Percentiles rank a stretch among this genome's conserved stretches.
Conservation (phyloP, 2,888 invertebrate species). For the Helleia helle region DNA sequence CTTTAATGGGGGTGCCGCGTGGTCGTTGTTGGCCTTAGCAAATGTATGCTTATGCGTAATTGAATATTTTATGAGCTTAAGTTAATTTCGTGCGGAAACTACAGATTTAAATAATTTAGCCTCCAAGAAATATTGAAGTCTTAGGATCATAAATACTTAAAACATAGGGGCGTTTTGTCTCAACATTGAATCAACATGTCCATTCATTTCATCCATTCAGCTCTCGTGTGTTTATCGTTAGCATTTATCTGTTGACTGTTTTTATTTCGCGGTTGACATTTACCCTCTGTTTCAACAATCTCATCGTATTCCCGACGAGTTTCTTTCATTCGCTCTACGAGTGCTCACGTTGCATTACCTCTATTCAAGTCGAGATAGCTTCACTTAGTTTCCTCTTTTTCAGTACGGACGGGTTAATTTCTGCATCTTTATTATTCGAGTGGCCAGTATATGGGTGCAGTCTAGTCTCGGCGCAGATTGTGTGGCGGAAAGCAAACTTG, state of each 20-base stretch:
- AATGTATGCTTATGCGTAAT: constrained; percentile 74
- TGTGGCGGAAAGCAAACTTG: constrained; percentile 72
- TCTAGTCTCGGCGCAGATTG: constrained; percentile 66
- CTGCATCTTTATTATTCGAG: constrained; percentile 74
- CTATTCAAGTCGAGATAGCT: constrained; percentile 69
- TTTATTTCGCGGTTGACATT: constrained; percentile 71
- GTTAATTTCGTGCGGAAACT: constrained; percentile 56
- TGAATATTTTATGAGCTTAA: constrained; percentile 70
- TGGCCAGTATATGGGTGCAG: constrained; percentile 54
- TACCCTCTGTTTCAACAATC: constrained; percentile 68
- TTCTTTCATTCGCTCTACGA: constrained; percentile 67
- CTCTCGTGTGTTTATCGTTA: constrained; percentile 66
- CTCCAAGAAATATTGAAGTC: background rate
- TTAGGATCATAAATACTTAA: background rate
- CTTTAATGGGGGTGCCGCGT: constrained; percentile 74
- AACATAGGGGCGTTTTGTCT: background rate
- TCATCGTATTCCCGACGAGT: constrained; percentile 51
- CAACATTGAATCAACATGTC: constrained; percentile 40
- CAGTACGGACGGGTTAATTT: constrained; percentile 66
- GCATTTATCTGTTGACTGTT: constrained; percentile 74
- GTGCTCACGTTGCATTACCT: constrained; percentile 65
- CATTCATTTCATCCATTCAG: constrained; percentile 57
- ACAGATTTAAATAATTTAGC: background rate
- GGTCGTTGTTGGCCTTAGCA: constrained; percentile 71
- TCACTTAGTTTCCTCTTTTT: constrained; percentile 73